Base-by-base conservation (phyloP, 2,888 invertebrate genomes). In the Halocaridina rubra region DNA sequence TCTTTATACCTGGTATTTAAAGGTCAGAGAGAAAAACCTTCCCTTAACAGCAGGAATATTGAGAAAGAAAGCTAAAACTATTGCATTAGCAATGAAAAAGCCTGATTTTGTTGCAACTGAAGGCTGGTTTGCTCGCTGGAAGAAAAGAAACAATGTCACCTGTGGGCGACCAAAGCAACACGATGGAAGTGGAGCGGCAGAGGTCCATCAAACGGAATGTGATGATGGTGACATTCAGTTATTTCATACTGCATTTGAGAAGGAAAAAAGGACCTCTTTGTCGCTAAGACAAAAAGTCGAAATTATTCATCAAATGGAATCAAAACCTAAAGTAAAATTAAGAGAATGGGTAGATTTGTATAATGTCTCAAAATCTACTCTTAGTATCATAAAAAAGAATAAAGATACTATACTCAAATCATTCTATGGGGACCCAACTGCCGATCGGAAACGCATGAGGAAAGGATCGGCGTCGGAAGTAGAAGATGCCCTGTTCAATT, bases 81-180 rank as follows among this genome's bases (percentile, higher is more conserved):
- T 77, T 61, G 77, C 77, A 32, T 30, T 61, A 22, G 59, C 77
- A 3, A 32, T 77, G 10, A 61, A 61, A 33, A 77, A 77, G 24
- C 77, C 77, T 19, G 77, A 77, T n/a, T 77, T 77, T 61, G 77
- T 77, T 5, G 59, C 77, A 61, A 77, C 77, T 2, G 77, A 77
- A 22, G 77, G 77, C 3, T 77, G 77, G 77, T 77, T 77, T 77
- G 61, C 77, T 32, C 77, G 77, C 22, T 77, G 77, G 77, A 77
- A 77, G 32, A 77, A 77, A 61, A 53, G 77, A 13, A 77, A 77
- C 33, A 77, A 77, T 61, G 77, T 77, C 13, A 77, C 77, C 7
- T 77, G 77, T 77, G 77, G 77, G 2, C 77, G 77, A 19, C 77
- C 77, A 27, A 77, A 77, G 22, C 77, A 77, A 30, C 61, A 77